Percentiles rank a stretch among this genome's conserved stretches.
Conservation (phyloP, 2,113 vertebrate species). For the Saguinus imperator region DNA sequence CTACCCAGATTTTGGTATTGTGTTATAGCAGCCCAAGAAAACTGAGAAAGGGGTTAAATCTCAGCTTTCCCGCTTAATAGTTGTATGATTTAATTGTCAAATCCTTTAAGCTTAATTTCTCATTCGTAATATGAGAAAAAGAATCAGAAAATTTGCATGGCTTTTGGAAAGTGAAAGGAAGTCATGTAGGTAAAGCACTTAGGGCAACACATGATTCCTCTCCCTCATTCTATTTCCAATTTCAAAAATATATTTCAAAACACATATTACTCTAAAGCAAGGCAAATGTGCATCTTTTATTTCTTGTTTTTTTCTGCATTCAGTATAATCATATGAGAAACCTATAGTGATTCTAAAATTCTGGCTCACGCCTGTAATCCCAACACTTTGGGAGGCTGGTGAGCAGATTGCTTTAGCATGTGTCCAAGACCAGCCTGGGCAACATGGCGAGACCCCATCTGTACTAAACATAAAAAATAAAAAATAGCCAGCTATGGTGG, state of each 20-base stretch:
- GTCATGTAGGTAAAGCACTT: rapidly evolving
- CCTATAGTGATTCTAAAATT: constrained; percentile 5
- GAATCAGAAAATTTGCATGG: background rate
- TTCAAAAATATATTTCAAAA: background rate
- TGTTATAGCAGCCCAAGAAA: background rate
- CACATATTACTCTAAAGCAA: background rate
- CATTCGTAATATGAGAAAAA: background rate
- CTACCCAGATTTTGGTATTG: background rate
- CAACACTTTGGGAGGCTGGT: no score
- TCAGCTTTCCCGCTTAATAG: background rate
- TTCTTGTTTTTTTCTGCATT: background rate
- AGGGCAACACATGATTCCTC: background rate
- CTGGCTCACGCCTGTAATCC: background rate
- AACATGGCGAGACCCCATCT: no score
- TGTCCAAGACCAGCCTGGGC: no score
- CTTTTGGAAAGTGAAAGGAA: background rate
- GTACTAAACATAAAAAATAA: no score
- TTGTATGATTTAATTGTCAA: background rate
- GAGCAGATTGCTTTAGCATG: no score
- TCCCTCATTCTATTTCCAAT: background rate
- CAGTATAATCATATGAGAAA: background rate
- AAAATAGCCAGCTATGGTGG: no score
- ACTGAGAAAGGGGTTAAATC: background rate
- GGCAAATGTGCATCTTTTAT: background rate
- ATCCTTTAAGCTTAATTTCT: background rate